Evolutionary conservation across 2,797 vertebrate genomes (phyloP), one percentile per base, ranked within the genome.

Genomic region (Pseudochirops corinnae): DNA sequence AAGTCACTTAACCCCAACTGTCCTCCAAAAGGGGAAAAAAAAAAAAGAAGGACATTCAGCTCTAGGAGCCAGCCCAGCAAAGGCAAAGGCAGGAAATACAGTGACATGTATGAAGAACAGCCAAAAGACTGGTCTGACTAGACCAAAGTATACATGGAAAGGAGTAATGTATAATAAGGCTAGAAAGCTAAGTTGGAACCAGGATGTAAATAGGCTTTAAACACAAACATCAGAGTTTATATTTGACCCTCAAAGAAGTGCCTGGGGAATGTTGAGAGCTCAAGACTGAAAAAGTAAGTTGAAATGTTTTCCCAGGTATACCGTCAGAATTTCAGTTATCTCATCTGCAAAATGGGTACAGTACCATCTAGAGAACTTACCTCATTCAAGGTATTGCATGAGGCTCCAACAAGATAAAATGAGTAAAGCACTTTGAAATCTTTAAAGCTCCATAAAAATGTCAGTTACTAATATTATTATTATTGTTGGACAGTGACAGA

Each of bases 401-500:
- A 91, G 90, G 29, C 29, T 91, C 50, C 52, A 55, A 55, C 12
- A 33, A 33, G 31, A 91, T 52, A 33, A 91, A 82, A 87, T 87
- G 11, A 26, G 67, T 24, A n/a, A 67, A n/a, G 33, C 1, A 50
- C 74, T 87, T 87, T n/a, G 39, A 91, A 91, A 53, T 55, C 29
- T 53, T 91, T 16, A 55, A 53, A 53, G 28, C 90, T 55, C 28
- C 28, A 53, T 91, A 53, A 53, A 91, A 91, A 91, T n/a, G 13
- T 55, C 90, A 91, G 91, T 90, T 95, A 87, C 50, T 87, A 87
- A 87, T 87, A 87, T 50, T 87, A 87, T 46, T 46, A 26, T 87
- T 87, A 26, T 33, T 50, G 74, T 87, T 87, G 95, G 93, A 74
- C 94, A 62, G 90, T 94, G 94, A 82, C 90, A 97, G 94, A 95